Base-by-base conservation (phyloP, 2,888 invertebrate genomes). In the Ornithoptera priamus region DNA sequence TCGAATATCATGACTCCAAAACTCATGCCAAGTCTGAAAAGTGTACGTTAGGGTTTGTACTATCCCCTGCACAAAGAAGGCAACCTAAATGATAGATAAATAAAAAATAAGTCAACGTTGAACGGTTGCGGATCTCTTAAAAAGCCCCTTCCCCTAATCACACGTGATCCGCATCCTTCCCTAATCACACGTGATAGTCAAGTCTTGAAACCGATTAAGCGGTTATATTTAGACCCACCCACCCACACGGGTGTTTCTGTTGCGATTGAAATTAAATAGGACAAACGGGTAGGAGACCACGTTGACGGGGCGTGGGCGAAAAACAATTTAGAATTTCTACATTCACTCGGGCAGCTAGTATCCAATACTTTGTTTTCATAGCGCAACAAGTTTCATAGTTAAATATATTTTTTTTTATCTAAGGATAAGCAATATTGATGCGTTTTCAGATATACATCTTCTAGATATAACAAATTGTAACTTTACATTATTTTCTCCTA, bases 211-310 rank as follows among this genome's bases (percentile, higher is more conserved):
- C 7, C 18, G 18, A 53, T 20, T 58, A 22, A 57, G 12, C 3
- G 22, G 18, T 58, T 22, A 58, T 22, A 58, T n/a, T 79, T 85
- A 86, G 82, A 81, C 74, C 83, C 81, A 79, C n/a, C n/a, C 83
- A 83, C 81, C 24, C 30, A 84, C 84, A 73, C 68, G 63, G 72
- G 74, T 70, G 73, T 81, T 82, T 83, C 81, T 56, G n/a, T 30
- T 46, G 22, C 62, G 53, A 50, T 58, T 36, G 10, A 66, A 67
- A 74, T 69, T 71, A 69, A 60, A 46, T 67, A 36, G 64, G 50
- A 69, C 69, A 67, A 63, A 63, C 53, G 66, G 46, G 18, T 50
- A 66, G 20, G 24, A 39, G 58, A 62, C 65, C 61, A 68, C 64
- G 64, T 68, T 24, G 62, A 50, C 61, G 39, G 17, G 67, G 24